Percentiles rank a stretch among this genome's conserved stretches.
phyloP scores from a whole-genome alignment of 2,113 vertebrate species.

The Thryonomys swinderianus region DNA sequence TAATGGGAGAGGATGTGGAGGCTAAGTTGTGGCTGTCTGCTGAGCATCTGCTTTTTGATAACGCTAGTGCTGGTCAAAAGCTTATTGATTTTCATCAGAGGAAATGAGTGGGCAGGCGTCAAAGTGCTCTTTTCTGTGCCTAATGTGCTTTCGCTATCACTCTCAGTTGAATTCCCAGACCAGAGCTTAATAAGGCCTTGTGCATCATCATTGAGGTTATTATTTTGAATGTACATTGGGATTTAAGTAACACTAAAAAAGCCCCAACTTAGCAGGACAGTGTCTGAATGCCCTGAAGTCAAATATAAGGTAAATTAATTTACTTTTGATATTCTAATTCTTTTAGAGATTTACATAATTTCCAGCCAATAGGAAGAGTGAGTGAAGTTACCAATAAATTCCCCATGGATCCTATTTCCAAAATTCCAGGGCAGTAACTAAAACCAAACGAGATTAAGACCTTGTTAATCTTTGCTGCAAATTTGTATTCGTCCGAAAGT shows the following conservation, averaged over 20 bases:
- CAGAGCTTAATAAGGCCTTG: conserved; percentile 33
- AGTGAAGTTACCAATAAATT: neutral
- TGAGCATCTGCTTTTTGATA: conserved; percentile 71
- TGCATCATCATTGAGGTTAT: conserved; percentile 30
- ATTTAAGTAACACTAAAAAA: conserved; percentile 50
- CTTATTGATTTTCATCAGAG: conserved; percentile 72
- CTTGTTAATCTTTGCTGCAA: neutral
- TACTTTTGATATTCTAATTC: conserved; percentile 60
- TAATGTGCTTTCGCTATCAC: conserved; percentile 44
- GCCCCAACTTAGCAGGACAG: neutral
- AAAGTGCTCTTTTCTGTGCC: conserved; percentile 32
- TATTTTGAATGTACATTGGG: conserved; percentile 49
- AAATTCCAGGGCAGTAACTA: conserved; percentile 1
- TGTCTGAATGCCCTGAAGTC: conserved; percentile 39
- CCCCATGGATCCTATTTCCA: neutral
- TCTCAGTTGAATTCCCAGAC: conserved; percentile 46
- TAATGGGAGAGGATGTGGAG: conserved; percentile 56
- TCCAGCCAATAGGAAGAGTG: conserved; percentile 19
- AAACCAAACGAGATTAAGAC: neutral
- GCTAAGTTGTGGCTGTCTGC: conserved; percentile 51
- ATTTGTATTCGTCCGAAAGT: neutral
- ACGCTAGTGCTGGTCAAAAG: conserved; percentile 56
- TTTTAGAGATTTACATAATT: conserved; percentile 65
- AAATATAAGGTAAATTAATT: conserved; percentile 57
- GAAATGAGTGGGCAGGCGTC: conserved; percentile 69